A percentile compares a stretch with the other conserved stretches of the same genome.
Conservation (phyloP, 2,888 invertebrate genomes). For the Platerodrilus igneus region DNA sequence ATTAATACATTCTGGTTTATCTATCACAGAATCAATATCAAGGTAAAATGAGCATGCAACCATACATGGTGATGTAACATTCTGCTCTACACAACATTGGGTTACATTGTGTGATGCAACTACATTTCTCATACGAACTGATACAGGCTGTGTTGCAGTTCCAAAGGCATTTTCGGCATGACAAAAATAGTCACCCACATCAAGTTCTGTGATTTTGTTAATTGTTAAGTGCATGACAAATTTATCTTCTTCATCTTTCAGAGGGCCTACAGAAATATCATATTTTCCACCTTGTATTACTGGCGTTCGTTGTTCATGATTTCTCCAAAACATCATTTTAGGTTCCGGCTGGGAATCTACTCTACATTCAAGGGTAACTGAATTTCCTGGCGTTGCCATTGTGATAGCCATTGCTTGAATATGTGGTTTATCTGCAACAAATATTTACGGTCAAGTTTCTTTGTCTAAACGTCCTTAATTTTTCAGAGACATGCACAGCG, state of each 20-base stretch:
- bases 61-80: constrained; percentile 73
- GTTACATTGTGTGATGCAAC: constrained; percentile 66
- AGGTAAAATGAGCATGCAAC: constrained; percentile 80
- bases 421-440: constrained; percentile 63
- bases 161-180: constrained; percentile 83
- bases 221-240: constrained; percentile 73
- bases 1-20: constrained; percentile 72
- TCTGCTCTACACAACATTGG: constrained; percentile 75
- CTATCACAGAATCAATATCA: constrained; percentile 77
- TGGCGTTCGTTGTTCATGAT: constrained; percentile 66
- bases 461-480: too few relatives aligned
- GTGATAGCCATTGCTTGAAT: constrained; percentile 75
- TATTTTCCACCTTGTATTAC: constrained; percentile 76
- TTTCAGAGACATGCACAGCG: too few relatives aligned
- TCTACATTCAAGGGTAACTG: constrained; percentile 70
- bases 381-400: constrained; percentile 70
- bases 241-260: constrained; percentile 62
- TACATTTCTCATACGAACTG: constrained; percentile 63
- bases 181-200: constrained; percentile 78
- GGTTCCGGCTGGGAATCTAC: constrained; percentile 78
- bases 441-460: too few relatives aligned
- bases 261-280: constrained; percentile 56
- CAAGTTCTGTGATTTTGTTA: constrained; percentile 63
- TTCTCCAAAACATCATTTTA: constrained; percentile 77
- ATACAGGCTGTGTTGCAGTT: constrained; percentile 65